Percentiles rank a stretch among this genome's conserved stretches.
These are phyloP conservation scores for Leptopilina drosophilae DNA, from an alignment of 2,888 invertebrate genomes.

Conservation along the genomic window DNA sequence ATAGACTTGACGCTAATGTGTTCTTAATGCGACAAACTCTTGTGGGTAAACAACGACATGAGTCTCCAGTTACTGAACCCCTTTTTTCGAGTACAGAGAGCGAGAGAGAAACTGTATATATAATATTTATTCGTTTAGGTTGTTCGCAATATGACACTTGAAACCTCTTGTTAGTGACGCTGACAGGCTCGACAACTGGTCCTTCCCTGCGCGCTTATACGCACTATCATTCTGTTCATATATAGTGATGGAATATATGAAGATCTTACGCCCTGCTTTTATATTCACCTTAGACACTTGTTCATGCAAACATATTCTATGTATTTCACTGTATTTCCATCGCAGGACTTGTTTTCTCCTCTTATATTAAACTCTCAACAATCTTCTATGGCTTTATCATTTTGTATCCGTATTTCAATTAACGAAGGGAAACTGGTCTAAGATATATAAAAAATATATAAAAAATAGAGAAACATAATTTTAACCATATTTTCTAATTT, in stretches of 20 bases:
- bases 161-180: conserved; percentile 21
- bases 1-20: conserved; percentile 71
- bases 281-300: conserved; percentile 11
- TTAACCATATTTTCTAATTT: no score
- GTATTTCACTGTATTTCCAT: conserved; percentile 3
- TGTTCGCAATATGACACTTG: conserved; percentile 40
- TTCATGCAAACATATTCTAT: not conserved
- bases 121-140: conserved; percentile 36
- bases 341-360: not conserved
- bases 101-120: not conserved
- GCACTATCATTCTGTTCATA: not conserved
- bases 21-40: conserved; percentile 71
- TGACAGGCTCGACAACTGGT: conserved; percentile 33
- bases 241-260: not conserved
- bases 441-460: no score
- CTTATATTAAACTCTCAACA: not conserved
- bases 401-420: no score
- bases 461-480: no score
- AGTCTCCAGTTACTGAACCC: conserved; percentile 33
- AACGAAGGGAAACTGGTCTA: no score
- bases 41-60: conserved; percentile 59
- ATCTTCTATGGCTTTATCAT: not conserved
- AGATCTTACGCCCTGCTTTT: conserved; percentile 23
- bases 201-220: conserved; percentile 4
- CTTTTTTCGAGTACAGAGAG: conserved; percentile 15